Conservation (phyloP, 2,888 invertebrate species). For the Tryphoninae sp. region DNA sequence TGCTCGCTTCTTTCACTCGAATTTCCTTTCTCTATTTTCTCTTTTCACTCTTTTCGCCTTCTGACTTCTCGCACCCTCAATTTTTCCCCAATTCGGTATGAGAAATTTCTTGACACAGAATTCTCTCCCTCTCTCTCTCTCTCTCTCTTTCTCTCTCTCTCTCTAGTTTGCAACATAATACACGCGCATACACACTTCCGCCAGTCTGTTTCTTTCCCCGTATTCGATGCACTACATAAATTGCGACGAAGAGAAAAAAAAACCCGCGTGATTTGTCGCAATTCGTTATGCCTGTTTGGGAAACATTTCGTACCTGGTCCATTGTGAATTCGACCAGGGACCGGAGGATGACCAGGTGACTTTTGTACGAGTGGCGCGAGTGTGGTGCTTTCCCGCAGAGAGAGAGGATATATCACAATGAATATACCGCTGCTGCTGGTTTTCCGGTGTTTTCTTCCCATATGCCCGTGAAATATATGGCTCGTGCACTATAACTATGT, state of each 20-base stretch:
- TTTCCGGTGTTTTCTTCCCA: constrained; percentile 47
- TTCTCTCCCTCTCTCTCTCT: constrained; percentile 27
- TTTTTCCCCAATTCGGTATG: constrained; percentile 64
- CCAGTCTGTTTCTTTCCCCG: constrained; percentile 31
- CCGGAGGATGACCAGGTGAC: constrained; percentile 72
- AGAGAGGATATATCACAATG: constrained; percentile 38
- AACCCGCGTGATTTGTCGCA: constrained; percentile 73
- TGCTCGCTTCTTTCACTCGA: constrained; percentile 27
- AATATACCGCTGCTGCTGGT: constrained; percentile 40
- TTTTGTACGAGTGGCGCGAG: constrained; percentile 57
- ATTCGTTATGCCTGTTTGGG: constrained; percentile 74
- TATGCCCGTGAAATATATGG: constrained; percentile 39
- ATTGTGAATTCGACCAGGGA: constrained; percentile 67
- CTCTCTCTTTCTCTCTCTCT: neutral
- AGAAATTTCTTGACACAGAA: constrained; percentile 60
- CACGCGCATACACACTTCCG: constrained; percentile 18
- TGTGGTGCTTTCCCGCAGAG: constrained; percentile 39
- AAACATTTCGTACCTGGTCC: constrained; percentile 68
- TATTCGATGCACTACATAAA: constrained; percentile 19
- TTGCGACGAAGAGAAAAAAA: constrained; percentile 42
- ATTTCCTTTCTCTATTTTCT: constrained; percentile 55
- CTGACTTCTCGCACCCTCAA: constrained; percentile 57
- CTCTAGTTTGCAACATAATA: neutral
- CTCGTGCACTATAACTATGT: constrained; percentile 53
- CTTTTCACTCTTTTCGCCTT: constrained; percentile 53